Evolutionary conservation across 2,888 invertebrate species (phyloP), one percentile per base, ranked within the genome.

Genomic region (Mythimna lalbum): DNA sequence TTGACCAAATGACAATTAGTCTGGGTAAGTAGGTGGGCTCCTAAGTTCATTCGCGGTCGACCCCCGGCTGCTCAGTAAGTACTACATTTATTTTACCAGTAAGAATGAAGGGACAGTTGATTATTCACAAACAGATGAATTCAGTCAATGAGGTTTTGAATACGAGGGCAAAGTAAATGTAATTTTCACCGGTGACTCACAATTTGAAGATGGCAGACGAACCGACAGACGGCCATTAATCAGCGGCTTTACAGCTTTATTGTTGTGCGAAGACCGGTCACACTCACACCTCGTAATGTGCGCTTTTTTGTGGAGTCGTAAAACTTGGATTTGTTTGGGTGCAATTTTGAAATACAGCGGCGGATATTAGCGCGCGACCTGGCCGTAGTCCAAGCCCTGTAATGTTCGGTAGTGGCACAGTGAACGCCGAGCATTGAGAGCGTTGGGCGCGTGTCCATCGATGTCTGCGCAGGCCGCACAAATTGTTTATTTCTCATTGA

Each of bases 271-370:
- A 80, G 82, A 84, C 79, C 73, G 75, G 83, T 75, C 68, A 66
- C 74, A 47, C 5, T n/a, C 62, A 7, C 59, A 63, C 36, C 69
- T 86, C 84, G 82, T 83, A 81, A 85, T 83, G 81, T 87, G 86
- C 67, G 73, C 72, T 88, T 91, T 91, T 91, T 90, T 87, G 88
- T 86, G 73, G 83, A 83, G 86, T 89, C 88, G 87, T 93, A 89
- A 92, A 91, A 88, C 78, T 84, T 82, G 73, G 83, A 84, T 89
- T 90, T 90, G 91, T 91, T 91, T 91, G 89, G 90, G 89, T 87
- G 88, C 84, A 83, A 65, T 67, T 80, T 80, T 88, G 82, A 89
- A 86, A 86, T 84, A 84, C 77, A 83, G 82, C 73, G 78, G 70
- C 78, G 82, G 68, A 77, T 83, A 84, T 87, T 85, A 82, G 79